Conservation (phyloP, 2,888 invertebrate genomes). For the Aradus depressus region DNA sequence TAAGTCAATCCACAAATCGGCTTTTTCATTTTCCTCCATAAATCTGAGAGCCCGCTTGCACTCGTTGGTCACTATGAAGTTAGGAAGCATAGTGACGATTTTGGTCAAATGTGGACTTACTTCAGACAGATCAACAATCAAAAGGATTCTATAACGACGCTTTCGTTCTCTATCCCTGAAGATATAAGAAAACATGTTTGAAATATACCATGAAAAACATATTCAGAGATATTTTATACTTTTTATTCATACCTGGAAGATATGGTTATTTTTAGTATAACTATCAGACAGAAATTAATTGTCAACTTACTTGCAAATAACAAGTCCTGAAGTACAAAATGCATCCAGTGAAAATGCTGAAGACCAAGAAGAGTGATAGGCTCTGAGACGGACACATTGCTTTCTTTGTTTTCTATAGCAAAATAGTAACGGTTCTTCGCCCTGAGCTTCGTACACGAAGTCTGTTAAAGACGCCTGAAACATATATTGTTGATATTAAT, state of each 20-base stretch:
- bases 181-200: neutral
- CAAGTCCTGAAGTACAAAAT: slow-evolving; percentile 62
- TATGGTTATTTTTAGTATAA: neutral
- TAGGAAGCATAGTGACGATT: slow-evolving; percentile 66
- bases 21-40: slow-evolving; percentile 77
- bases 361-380: slow-evolving; percentile 55
- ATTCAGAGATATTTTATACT: neutral
- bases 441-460: slow-evolving; percentile 44
- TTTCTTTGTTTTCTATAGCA: slow-evolving; percentile 46
- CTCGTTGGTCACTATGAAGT: slow-evolving; percentile 64
- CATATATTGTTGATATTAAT: neutral
- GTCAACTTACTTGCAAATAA: slow-evolving; percentile 38
- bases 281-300: neutral
- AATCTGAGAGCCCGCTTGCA: slow-evolving; percentile 52
- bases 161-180: slow-evolving; percentile 58
- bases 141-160: slow-evolving; percentile 59
- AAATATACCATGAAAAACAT: neutral
- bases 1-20: slow-evolving; percentile 72
- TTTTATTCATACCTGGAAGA: neutral
- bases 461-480: slow-evolving; percentile 51
- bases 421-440: slow-evolving; percentile 60
- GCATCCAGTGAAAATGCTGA: slow-evolving; percentile 53
- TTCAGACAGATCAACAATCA: slow-evolving; percentile 57
- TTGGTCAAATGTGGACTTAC: slow-evolving; percentile 63
- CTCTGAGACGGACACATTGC: slow-evolving; percentile 43